Conservation (phyloP, 2,113 vertebrate genomes). For the Podilymbus podiceps region DNA sequence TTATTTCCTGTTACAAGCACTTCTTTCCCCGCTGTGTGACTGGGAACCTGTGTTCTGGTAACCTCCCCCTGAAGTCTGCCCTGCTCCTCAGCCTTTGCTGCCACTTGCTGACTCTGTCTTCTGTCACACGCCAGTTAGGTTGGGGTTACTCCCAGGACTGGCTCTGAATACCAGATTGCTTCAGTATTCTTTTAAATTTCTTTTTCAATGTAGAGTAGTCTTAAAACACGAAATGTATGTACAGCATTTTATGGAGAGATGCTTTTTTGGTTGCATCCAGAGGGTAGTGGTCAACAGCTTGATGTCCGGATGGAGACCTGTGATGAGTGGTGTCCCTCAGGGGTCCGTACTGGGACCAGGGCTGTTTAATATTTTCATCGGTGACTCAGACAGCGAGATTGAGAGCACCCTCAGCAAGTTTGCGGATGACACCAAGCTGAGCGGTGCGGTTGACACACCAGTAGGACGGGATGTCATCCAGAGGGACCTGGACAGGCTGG, state of each 20-base stretch:
- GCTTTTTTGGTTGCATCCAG: not conserved
- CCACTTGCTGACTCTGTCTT: not conserved
- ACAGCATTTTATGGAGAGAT: no score
- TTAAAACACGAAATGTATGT: not conserved
- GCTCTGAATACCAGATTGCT: not conserved
- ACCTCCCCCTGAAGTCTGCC: not conserved
- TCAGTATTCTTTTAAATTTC: not conserved
- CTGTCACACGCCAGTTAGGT: accelerated
- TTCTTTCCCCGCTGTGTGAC: not conserved
- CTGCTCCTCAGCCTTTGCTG: not conserved
- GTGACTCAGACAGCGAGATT: no score
- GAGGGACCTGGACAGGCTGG: no score
- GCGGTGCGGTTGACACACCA: no score
- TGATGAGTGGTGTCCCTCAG: no score
- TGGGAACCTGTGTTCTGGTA: not conserved
- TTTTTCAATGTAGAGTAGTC: not conserved
- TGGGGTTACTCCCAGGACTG: not conserved
- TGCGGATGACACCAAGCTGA: no score
- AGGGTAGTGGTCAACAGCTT: no score
- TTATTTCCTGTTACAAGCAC: not conserved
- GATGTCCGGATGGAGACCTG: no score
- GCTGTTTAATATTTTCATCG: no score
- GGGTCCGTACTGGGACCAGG: no score
- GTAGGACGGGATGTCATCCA: no score
- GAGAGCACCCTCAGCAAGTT: no score